phyloP scores from a whole-genome alignment of 2,888 invertebrate genomes.

The Tetrapedia diversipes region DNA sequence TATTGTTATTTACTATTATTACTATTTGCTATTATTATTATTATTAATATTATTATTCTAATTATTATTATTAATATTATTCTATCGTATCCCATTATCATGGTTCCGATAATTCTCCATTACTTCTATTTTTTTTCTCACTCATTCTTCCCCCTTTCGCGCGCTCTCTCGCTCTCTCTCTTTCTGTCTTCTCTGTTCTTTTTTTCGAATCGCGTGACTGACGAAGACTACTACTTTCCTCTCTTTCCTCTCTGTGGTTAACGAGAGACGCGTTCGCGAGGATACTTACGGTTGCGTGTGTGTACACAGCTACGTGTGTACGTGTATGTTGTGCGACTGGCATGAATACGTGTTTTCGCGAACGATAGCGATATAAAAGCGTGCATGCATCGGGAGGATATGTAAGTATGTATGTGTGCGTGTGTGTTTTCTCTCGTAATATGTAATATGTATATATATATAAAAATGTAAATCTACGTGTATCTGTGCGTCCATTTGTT shows the following conservation, averaged over 20 bases:
- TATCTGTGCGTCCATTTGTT: slow-evolving; percentile 28
- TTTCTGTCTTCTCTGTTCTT: background rate
- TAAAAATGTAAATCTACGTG: background rate
- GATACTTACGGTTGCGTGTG: slow-evolving; percentile 31
- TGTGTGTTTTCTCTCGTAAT: slow-evolving; percentile 2
- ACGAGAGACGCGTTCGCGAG: slow-evolving; percentile 51
- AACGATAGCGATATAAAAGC: slow-evolving; percentile 28
- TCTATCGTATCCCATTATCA: slow-evolving; percentile 76
- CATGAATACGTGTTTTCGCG: background rate
- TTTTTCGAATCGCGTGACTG: slow-evolving; percentile 65
- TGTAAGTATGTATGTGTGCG: background rate
- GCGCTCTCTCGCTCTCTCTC: background rate
- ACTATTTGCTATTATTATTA: slow-evolving; percentile 73
- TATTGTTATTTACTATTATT: slow-evolving; percentile 81
- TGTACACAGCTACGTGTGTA: slow-evolving; percentile 25
- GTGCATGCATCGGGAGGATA: slow-evolving; percentile 39
- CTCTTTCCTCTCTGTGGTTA: slow-evolving; percentile 15
- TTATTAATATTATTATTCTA: slow-evolving; percentile 69
- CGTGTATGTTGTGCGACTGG: no score
- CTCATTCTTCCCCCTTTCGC: slow-evolving; percentile 51
- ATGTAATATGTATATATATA: slow-evolving; percentile 25
- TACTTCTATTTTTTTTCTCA: slow-evolving; percentile 15
- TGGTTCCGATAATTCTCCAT: slow-evolving; percentile 73
- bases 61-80: slow-evolving; percentile 73
- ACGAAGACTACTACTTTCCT: background rate